Conservation (phyloP, 2,888 invertebrate genomes). For the Andrena camellia region DNA sequence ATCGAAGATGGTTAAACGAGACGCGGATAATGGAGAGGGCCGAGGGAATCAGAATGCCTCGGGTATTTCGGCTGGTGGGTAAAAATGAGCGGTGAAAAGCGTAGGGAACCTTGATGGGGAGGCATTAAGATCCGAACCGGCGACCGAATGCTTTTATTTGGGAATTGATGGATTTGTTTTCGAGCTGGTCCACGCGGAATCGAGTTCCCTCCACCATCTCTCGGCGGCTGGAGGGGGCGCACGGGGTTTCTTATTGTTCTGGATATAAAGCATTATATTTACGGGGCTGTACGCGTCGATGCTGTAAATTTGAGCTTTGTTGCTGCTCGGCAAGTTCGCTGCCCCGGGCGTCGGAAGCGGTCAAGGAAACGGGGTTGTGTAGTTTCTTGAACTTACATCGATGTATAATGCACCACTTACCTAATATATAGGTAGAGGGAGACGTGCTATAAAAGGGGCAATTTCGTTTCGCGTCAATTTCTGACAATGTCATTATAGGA, state of each 20-base stretch:
- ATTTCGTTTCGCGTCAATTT: no score
- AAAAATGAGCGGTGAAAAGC: slow-evolving; percentile 39
- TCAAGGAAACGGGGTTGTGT: neutral
- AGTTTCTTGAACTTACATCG: no score
- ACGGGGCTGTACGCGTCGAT: neutral
- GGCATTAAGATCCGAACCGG: slow-evolving; percentile 39
- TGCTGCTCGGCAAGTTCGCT: neutral
- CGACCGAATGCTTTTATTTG: slow-evolving; percentile 36
- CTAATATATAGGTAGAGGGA: no score
- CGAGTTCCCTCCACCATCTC: neutral
- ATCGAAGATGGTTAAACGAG: slow-evolving; percentile 32
- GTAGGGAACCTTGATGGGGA: slow-evolving; percentile 13
- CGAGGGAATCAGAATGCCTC: slow-evolving; percentile 21
- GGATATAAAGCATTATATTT: neutral
- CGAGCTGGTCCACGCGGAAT: slow-evolving; percentile 26
- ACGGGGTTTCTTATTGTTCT: slow-evolving; percentile 8
- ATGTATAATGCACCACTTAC: no score
- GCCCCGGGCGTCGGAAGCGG: neutral
- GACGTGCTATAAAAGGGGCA: no score
- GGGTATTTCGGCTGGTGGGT: slow-evolving; percentile 30
- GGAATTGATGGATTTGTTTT: slow-evolving; percentile 54
- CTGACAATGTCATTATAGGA: no score
- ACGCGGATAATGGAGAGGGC: slow-evolving; percentile 47
- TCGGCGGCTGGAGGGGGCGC: neutral
- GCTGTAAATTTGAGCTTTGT: neutral